Conservation (phyloP, 2,888 invertebrate genomes). For the Chrysolina haemoptera region DNA sequence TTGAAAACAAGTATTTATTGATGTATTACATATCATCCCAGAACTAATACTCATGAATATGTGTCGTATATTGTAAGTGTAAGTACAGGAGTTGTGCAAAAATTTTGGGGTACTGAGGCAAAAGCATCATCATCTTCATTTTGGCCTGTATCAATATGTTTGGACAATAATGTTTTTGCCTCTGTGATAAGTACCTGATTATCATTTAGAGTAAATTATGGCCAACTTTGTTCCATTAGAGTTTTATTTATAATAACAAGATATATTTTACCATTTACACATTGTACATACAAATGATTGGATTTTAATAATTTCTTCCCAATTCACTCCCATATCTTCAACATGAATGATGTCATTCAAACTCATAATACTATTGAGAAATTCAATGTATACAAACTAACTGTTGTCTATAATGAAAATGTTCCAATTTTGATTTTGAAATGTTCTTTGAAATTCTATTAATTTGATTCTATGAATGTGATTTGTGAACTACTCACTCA, state of each 20-base stretch:
- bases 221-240: constrained; percentile 45
- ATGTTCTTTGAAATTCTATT: not conserved
- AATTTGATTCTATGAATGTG: not conserved
- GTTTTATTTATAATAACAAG: constrained; percentile 51
- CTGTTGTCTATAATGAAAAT: not conserved
- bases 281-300: constrained; percentile 39
- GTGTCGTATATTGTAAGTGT: constrained; percentile 57
- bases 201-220: constrained; percentile 52
- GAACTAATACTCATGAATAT: constrained; percentile 56
- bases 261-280: constrained; percentile 46
- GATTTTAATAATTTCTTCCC: constrained; percentile 34
- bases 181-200: constrained; percentile 60
- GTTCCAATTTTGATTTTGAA: not conserved
- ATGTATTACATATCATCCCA: constrained; percentile 55
- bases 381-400: not conserved
- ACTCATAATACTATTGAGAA: not conserved
- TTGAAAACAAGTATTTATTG: constrained; percentile 53
- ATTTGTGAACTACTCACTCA: not conserved
- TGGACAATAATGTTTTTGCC: constrained; percentile 49
- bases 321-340: constrained; percentile 2
- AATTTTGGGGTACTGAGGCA: constrained; percentile 58
- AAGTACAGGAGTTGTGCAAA: constrained; percentile 46
- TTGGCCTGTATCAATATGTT: constrained; percentile 8
- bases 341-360: not conserved
- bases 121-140: constrained; percentile 39